A percentile compares a stretch with the other conserved stretches of the same genome.
These are phyloP conservation scores for Isotomurus palustris DNA, from an alignment of 2,888 invertebrate species.

Conservation along the genomic window DNA sequence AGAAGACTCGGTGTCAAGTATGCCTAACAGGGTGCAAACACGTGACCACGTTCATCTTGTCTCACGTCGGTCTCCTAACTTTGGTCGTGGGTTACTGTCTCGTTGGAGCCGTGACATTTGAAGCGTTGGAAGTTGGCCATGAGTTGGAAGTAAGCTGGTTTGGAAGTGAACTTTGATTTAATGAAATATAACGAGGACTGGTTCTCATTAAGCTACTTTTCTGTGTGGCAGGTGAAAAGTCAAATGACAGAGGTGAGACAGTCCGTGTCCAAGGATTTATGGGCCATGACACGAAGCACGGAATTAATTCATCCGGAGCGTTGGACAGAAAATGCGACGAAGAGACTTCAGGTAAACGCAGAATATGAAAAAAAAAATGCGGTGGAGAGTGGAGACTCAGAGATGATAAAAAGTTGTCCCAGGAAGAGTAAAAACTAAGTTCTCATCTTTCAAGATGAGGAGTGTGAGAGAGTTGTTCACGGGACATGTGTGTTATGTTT, in stretches of 20 bases:
- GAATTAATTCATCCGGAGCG: constrained; percentile 65
- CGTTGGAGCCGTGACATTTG: constrained; percentile 77
- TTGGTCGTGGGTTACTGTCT: constrained; percentile 86
- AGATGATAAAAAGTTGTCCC: too few species aligned
- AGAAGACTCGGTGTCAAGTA: constrained; percentile 40
- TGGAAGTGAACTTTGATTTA: too few species aligned
- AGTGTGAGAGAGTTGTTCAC: not conserved
- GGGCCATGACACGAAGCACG: constrained; percentile 64
- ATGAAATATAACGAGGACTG: too few species aligned
- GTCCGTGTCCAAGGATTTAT: constrained; percentile 72
- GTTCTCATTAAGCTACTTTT: too few species aligned
- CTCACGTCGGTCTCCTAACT: constrained; percentile 80
- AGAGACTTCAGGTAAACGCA: constrained; percentile 52
- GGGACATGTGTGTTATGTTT: not conserved
- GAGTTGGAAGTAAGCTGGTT: constrained; percentile 37
- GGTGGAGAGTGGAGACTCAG: not conserved
- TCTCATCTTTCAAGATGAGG: too few species aligned
- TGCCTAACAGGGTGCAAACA: constrained; percentile 49
- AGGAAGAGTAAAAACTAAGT: too few species aligned
- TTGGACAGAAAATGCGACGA: constrained; percentile 70
- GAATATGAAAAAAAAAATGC: not conserved
- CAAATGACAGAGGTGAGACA: constrained; percentile 67
- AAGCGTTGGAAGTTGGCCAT: constrained; percentile 35
- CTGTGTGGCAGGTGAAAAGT: constrained; percentile 64
- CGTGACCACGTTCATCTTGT: constrained; percentile 77